Percentiles rank a stretch among this genome's conserved stretches.
These are phyloP conservation scores for Polypterus bichir DNA, from an alignment of 2,113 vertebrate genomes.

Conservation along the genomic window DNA sequence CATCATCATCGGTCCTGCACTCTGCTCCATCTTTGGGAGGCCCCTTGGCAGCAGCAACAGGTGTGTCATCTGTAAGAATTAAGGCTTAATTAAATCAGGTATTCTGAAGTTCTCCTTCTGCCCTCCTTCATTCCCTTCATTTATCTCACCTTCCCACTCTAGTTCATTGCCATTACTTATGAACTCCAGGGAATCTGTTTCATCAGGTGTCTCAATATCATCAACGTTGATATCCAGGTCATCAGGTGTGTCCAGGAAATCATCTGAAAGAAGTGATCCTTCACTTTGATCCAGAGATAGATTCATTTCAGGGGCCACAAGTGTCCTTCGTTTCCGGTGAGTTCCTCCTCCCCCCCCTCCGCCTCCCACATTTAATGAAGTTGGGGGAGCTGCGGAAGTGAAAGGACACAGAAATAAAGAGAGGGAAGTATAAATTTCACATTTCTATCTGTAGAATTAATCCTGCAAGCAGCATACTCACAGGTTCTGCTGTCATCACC, in stretches of 20 bases:
- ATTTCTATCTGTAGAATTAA: too few relatives aligned
- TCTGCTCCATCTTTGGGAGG: constrained; percentile 58
- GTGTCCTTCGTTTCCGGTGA: constrained; percentile 71
- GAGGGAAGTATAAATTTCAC: too few relatives aligned
- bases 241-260: constrained; percentile 85
- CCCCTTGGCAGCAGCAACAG: constrained; percentile 80
- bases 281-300: constrained; percentile 93
- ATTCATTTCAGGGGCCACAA: constrained; percentile 89
- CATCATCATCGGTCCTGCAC: constrained; percentile 48
- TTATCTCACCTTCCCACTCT: constrained; percentile 91
- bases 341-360: constrained; percentile 30
- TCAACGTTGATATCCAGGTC: constrained; percentile 95
- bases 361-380: constrained; percentile 55
- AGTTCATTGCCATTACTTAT: constrained; percentile 82
- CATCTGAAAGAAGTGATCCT: constrained; percentile 83
- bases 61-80: constrained; percentile 69
- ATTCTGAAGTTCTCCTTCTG: neutral
- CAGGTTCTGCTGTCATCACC: constrained; percentile 55
- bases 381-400: constrained; percentile 58
- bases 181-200: constrained; percentile 90
- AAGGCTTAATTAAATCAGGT: neutral
- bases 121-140: neutral
- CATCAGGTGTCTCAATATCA: constrained; percentile 88
- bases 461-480: constrained; percentile 44
- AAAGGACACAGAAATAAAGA: neutral